A percentile compares a stretch with the other conserved stretches of the same genome.
phyloP scores from a whole-genome alignment of 2,797 vertebrate species.

The Crenuchus spilurus region DNA sequence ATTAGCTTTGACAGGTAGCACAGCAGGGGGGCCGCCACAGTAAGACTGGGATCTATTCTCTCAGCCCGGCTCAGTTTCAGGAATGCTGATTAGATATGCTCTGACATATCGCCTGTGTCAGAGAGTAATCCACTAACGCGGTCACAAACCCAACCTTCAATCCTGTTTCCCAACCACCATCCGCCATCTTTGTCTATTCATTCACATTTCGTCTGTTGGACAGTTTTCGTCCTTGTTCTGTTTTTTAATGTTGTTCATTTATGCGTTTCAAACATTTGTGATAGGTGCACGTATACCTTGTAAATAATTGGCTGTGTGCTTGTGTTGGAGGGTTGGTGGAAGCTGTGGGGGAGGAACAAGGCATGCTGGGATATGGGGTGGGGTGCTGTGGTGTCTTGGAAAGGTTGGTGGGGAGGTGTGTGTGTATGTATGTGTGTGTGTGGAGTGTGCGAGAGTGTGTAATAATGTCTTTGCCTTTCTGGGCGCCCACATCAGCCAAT shows the following conservation, averaged over 20 bases:
- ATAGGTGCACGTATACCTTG: conserved; percentile 3
- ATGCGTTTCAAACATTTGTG: conserved; percentile 12
- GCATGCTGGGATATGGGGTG: conserved; percentile 61
- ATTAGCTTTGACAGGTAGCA: conserved; percentile 66
- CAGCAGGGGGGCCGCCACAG: conserved; percentile 58
- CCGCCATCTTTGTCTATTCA: conserved; percentile 29
- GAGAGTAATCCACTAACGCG: conserved; percentile 49
- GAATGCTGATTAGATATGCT: conserved; percentile 65
- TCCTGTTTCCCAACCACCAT: conserved; percentile 22
- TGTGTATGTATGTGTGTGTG: conserved; percentile 53
- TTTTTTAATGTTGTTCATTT: conserved; percentile 11
- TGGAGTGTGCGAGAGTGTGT: conserved; percentile 42
- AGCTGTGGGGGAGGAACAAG: conserved; percentile 59
- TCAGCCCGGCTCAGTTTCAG: conserved; percentile 53
- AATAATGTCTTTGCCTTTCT: conserved; percentile 79
- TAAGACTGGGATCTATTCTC: conserved; percentile 59
- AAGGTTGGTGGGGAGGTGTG: conserved; percentile 39
- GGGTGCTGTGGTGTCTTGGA: conserved; percentile 55
- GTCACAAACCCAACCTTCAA: conserved; percentile 49
- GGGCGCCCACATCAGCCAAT: conserved; percentile 78
- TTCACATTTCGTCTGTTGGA: conserved; percentile 21
- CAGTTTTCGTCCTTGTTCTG: background rate
- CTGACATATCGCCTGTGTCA: conserved; percentile 54
- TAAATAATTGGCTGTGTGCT: conserved; percentile 46
- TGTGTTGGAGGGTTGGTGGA: conserved; percentile 70